Evolutionary conservation across 1,140 invertebrate species (phyloP), one percentile per base, ranked within the genome.

Genomic region (Drosophila grimshawi): DNA sequence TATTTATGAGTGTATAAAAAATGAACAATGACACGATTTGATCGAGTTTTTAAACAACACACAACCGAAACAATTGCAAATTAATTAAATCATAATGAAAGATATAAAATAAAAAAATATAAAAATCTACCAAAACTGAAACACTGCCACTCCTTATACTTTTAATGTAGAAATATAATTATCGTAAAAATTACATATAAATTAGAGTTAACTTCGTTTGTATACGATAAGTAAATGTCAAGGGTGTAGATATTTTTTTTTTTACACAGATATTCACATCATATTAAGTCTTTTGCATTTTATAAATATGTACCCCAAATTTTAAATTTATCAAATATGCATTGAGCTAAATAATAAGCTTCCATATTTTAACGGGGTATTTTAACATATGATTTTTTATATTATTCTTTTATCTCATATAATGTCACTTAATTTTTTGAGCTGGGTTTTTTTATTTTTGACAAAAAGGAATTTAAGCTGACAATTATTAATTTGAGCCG

Each of bases 401-500:
- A n/a, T 43, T n/a, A 10, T 43, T n/a, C 3, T 6, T 43, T 6
- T 43, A 4, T 43, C 10, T 43, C 10, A 43, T 43, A n/a, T n/a
- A 10, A 11, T 33, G 5, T 32, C 5, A n/a, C 32, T 3, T 30
- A 52, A 52, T 35, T 64, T 78, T 59, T 71, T 48, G 65, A 57
- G 67, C 29, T 4, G 8, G 41, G 8, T 6, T 29, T 11, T 37
- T 39, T 41, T 27, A 43, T 30, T 39, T 4, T 5, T 43, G 29
- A 1, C 56, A 46, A 11, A 33, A 41, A 19, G 8, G n/a, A 33
- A 11, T 19, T 32, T 45, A 80, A 80, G 78, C 78, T 71, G 67
- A 49, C 46, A 39, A 62, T 77, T 73, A 77, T 81, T 81, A 81
- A 81, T 78, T 81, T 81, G 49, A 41, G 10, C 32, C 43, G 55